Evolutionary conservation across 1,140 invertebrate genomes (phyloP).

Genomic region (Atta colombica): DNA sequence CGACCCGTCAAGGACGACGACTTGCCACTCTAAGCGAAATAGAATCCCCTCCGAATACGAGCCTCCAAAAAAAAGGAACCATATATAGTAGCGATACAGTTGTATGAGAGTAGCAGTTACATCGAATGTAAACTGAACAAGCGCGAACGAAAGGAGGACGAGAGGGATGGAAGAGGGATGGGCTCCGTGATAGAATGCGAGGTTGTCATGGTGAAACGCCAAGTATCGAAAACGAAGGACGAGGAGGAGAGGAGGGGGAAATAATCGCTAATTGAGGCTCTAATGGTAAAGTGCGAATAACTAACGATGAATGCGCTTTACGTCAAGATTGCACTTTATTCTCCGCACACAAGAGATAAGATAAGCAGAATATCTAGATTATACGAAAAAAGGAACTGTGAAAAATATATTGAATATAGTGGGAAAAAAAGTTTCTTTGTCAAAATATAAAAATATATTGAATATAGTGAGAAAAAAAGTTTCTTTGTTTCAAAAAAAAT

Average conservation of each 20-base stretch:
- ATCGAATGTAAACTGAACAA: neutral
- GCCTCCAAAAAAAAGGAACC: no score
- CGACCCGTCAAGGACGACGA: neutral
- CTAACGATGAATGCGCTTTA: neutral
- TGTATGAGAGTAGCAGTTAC: neutral
- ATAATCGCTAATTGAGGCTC: neutral
- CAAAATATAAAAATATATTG: neutral
- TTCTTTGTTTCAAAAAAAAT: no score
- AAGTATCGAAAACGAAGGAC: neutral
- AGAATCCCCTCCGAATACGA: no score
- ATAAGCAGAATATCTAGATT: neutral
- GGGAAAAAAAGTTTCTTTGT: no score
- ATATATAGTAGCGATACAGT: no score
- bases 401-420: neutral
- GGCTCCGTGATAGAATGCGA: neutral
- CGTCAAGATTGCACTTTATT: neutral
- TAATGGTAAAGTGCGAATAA: neutral
- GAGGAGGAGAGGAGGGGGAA: neutral
- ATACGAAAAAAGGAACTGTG: neutral
- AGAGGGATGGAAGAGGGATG: neutral
- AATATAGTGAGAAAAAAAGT: no score
- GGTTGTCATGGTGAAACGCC: slow-evolving; percentile 40
- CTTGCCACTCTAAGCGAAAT: neutral
- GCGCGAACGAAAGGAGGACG: neutral
- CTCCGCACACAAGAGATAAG: neutral